Evolutionary conservation across 2,797 vertebrate genomes (phyloP).

Genomic region (Sebastes itinus): DNA sequence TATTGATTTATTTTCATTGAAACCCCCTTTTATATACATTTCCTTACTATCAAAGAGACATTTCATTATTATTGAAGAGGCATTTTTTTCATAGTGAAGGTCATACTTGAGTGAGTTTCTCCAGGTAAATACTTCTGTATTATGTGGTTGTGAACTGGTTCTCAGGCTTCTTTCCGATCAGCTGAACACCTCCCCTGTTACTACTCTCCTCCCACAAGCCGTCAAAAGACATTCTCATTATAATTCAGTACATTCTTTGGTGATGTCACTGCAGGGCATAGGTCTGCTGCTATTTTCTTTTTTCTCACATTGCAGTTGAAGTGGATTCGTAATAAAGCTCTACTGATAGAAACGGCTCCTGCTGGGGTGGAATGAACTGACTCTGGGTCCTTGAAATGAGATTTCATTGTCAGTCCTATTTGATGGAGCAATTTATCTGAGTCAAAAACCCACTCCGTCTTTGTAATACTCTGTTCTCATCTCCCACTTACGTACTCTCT

Average conservation of each 20-base stretch:
- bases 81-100: not conserved
- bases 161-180: not conserved
- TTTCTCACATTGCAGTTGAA: slow-evolving; percentile 1
- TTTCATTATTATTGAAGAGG: too few species aligned
- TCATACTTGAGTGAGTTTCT: not conserved
- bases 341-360: not conserved
- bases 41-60: not conserved
- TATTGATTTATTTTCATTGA: too few species aligned
- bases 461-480: not conserved
- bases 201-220: not conserved
- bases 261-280: not conserved
- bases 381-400: slow-evolving; percentile 15
- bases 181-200: not conserved
- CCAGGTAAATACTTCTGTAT: not conserved
- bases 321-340: slow-evolving; percentile 8
- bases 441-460: not conserved
- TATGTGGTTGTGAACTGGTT: not conserved
- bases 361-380: not conserved
- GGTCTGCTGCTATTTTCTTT: not conserved
- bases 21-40: not conserved
- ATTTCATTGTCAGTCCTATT: not conserved
- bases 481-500: not conserved
- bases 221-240: not conserved
- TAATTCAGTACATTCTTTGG: not conserved
- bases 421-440: slow-evolving; percentile 20